Conservation (phyloP, 2,888 invertebrate genomes). For the Nymphalis urticae region DNA sequence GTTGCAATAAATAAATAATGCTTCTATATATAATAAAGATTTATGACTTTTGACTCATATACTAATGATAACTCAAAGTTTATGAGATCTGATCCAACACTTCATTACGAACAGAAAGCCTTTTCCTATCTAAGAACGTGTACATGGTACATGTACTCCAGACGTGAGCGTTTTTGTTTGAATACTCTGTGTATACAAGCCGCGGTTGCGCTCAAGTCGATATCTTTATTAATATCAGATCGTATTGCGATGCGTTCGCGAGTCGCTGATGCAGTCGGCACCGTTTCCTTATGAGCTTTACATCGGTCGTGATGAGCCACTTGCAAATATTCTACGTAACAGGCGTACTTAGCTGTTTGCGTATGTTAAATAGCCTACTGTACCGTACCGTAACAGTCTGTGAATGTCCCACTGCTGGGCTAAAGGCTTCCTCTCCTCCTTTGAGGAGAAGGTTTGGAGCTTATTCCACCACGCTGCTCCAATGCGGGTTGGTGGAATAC, state of each 20-base stretch:
- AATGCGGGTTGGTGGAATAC: too few relatives aligned
- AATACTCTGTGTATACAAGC: neutral
- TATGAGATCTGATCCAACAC: neutral
- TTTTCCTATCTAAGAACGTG: neutral
- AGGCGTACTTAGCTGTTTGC: too few relatives aligned
- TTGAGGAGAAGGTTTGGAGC: too few relatives aligned
- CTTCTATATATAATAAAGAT: too few relatives aligned
- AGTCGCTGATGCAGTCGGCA: conserved; percentile 11
- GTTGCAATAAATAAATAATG: too few relatives aligned
- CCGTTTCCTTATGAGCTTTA: conserved; percentile 3
- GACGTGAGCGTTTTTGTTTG: conserved; percentile 7
- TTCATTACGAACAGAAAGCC: neutral
- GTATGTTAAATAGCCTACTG: neutral
- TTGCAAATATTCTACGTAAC: neutral
- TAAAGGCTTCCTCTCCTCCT: too few relatives aligned
- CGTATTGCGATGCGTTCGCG: conserved; percentile 11
- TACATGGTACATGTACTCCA: neutral
- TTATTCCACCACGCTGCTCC: too few relatives aligned
- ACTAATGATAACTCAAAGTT: neutral
- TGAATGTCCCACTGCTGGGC: too few relatives aligned
- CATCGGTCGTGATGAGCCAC: conserved; percentile 3
- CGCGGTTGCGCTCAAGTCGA: conserved; percentile 14
- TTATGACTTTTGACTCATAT: too few relatives aligned
- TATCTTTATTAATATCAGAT: conserved; percentile 24
- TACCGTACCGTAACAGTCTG: too few relatives aligned